phyloP scores from a whole-genome alignment of 2,888 invertebrate genomes.

The Allolobophora icterica region DNA sequence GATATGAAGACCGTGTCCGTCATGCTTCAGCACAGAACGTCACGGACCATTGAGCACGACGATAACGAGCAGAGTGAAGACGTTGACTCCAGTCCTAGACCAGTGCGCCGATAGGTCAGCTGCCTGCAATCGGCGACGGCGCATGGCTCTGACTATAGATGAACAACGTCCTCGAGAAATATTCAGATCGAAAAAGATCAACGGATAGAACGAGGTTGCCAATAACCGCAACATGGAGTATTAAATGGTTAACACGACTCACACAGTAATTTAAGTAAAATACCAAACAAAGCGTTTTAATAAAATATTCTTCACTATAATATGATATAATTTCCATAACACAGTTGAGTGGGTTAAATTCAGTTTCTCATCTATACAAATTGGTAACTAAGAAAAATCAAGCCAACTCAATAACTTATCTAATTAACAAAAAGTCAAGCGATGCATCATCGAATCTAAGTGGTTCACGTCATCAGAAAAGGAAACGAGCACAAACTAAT shows the following conservation, averaged over 20 bases:
- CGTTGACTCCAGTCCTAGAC: neutral
- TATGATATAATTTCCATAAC: too few species aligned
- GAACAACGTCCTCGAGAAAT: neutral
- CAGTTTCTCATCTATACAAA: too few species aligned
- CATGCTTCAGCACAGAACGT: slow-evolving; percentile 51
- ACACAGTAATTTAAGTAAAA: neutral
- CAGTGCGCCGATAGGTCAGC: neutral
- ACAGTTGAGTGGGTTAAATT: too few species aligned
- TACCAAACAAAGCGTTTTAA: too few species aligned
- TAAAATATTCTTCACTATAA: too few species aligned
- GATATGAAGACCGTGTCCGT: slow-evolving; percentile 59
- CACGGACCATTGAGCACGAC: neutral
- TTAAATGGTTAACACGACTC: neutral
- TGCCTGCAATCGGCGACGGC: neutral
- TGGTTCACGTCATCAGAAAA: too few species aligned
- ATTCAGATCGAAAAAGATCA: neutral
- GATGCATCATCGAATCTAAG: too few species aligned
- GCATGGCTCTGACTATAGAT: neutral
- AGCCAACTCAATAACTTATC: too few species aligned
- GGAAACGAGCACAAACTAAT: too few species aligned
- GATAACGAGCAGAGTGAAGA: neutral
- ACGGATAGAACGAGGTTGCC: neutral
- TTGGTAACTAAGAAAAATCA: too few species aligned
- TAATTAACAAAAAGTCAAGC: too few species aligned
- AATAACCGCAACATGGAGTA: neutral